Evolutionary conservation across 2,113 vertebrate genomes (phyloP).

Genomic region (Rhinoderma darwinii): DNA sequence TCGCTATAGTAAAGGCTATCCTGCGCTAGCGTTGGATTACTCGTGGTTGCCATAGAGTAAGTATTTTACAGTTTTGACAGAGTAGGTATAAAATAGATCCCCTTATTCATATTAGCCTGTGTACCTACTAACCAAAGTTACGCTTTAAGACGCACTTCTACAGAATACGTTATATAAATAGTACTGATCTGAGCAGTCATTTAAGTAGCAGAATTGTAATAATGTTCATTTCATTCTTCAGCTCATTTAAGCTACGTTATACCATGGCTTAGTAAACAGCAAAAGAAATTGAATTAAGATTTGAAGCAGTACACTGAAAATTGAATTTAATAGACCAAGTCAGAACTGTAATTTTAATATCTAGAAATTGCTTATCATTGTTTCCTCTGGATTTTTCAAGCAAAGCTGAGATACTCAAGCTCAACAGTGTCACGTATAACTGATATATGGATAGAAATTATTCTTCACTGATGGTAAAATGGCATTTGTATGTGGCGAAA

Average conservation of each 20-base stretch:
- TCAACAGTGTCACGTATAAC: neutral
- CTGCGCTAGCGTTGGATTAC: too few species aligned
- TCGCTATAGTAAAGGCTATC: too few species aligned
- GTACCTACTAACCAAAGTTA: neutral
- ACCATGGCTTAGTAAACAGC: neutral
- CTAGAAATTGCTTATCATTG: neutral
- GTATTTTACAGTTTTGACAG: too few species aligned
- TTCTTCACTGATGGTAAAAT: too few species aligned
- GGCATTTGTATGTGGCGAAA: too few species aligned
- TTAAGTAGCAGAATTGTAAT: neutral
- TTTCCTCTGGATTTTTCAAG: neutral
- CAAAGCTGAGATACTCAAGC: neutral
- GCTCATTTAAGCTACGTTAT: neutral
- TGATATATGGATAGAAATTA: too few species aligned
- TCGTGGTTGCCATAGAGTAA: too few species aligned
- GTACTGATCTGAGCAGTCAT: neutral
- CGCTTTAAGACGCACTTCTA: neutral
- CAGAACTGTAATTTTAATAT: neutral
- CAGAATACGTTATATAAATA: neutral
- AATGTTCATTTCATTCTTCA: neutral
- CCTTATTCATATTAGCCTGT: too few species aligned
- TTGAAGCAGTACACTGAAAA: neutral
- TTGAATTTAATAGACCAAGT: slow-evolving; percentile 26
- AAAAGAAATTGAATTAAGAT: neutral
- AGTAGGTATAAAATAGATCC: too few species aligned